Evolutionary conservation across 2,797 vertebrate species (phyloP).

Genomic region (Dromococcyx pavoninus): DNA sequence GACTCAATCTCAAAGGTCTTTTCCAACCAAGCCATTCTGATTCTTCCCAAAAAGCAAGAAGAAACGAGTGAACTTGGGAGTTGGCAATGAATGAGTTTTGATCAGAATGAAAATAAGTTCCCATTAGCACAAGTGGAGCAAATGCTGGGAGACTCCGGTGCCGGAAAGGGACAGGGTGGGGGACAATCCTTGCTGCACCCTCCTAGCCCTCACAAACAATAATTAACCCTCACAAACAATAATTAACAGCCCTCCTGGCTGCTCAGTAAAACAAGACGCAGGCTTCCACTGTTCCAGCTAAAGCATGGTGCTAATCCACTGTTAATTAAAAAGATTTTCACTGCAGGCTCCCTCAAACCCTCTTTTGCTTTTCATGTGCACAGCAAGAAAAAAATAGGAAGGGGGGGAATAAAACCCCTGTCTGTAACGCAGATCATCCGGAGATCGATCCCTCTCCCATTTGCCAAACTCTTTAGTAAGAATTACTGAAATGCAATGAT

Average conservation of each 20-base stretch:
- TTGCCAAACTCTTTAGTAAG: neutral
- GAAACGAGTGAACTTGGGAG: neutral
- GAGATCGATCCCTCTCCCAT: neutral
- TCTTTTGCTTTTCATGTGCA: neutral
- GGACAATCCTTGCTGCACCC: neutral
- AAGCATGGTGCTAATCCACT: neutral
- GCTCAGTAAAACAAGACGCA: neutral
- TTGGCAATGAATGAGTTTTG: fast-evolving
- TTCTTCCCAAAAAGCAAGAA: neutral
- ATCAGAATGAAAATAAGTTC: neutral
- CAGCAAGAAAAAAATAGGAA: neutral
- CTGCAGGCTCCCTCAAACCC: neutral
- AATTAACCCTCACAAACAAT: neutral
- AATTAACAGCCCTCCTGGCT: neutral
- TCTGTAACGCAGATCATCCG: neutral
- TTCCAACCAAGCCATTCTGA: too few species aligned
- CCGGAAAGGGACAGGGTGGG: neutral
- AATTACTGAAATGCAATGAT: neutral
- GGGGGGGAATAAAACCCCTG: neutral
- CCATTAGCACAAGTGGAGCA: neutral
- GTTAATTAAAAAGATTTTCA: conserved; percentile 33
- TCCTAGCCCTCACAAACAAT: neutral
- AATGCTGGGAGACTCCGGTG: neutral
- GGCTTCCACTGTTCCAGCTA: neutral
- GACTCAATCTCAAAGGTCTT: too few species aligned